A percentile compares a stretch with the other conserved stretches of the same genome.
These are phyloP conservation scores for Limosa lapponica DNA, from an alignment of 2,797 vertebrate genomes.

Conservation along the genomic window DNA sequence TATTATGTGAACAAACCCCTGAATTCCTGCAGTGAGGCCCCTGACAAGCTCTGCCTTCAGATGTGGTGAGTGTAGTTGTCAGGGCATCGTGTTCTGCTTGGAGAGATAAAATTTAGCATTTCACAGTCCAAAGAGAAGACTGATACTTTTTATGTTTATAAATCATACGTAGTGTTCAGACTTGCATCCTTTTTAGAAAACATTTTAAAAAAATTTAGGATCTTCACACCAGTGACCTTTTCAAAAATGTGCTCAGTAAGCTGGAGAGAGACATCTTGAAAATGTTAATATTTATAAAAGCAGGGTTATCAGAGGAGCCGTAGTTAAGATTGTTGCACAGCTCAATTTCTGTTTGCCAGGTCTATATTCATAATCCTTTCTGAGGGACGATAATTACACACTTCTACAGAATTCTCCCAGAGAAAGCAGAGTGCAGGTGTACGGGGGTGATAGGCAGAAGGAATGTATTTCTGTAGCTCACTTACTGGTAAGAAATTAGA, in stretches of 20 bases:
- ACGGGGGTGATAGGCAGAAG: background rate
- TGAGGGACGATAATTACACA: background rate
- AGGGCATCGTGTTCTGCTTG: background rate
- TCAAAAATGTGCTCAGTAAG: background rate
- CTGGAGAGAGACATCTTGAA: background rate
- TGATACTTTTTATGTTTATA: background rate
- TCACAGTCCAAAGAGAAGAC: background rate
- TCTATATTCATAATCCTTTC: accelerated
- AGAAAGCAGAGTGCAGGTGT: background rate
- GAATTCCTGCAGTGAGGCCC: background rate
- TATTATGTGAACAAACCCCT: background rate
- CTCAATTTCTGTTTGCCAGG: background rate
- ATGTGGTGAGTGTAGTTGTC: background rate
- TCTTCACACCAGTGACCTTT: background rate
- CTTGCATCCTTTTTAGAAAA: background rate
- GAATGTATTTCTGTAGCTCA: background rate
- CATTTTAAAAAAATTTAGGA: background rate
- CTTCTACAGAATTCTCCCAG: background rate
- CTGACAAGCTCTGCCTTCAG: background rate
- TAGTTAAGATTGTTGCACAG: background rate
- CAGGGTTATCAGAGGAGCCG: background rate
- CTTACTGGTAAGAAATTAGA: background rate
- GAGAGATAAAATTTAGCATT: background rate
- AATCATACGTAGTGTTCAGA: background rate
- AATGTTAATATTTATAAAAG: background rate